Conservation (phyloP, 2,797 vertebrate genomes). For the Chrosomus eos region DNA sequence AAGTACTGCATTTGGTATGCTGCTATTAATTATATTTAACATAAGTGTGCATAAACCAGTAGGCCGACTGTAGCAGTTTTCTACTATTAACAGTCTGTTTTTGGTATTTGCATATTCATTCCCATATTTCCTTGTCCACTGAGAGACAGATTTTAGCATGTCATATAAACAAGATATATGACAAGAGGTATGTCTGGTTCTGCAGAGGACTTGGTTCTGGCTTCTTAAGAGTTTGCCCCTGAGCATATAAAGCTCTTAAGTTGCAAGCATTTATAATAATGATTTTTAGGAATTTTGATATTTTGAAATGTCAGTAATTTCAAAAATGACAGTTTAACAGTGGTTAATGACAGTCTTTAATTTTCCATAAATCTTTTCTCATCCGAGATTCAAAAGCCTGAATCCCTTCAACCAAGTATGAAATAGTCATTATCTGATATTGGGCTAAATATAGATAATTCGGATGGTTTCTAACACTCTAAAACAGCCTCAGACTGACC, state of each 20-base stretch:
- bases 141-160: background rate
- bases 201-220: background rate
- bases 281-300: background rate
- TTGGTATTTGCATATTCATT: background rate
- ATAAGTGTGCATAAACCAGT: background rate
- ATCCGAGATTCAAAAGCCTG: background rate
- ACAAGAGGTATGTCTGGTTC: background rate
- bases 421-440: background rate
- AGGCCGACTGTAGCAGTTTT: background rate
- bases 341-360: too few species aligned
- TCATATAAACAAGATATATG: background rate
- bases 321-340: background rate
- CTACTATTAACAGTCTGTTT: background rate
- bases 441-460: background rate
- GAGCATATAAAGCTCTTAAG: background rate
- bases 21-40: background rate
- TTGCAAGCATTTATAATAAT: background rate
- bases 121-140: background rate
- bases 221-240: background rate
- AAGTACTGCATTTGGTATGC: background rate
- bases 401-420: background rate
- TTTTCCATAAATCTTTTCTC: background rate
- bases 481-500: conserved; percentile 6
- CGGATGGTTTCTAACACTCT: background rate
- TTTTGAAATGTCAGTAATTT: background rate